Percentiles rank a stretch among this genome's conserved stretches.
Evolutionary conservation across 2,797 vertebrate species (phyloP).

Genomic region (Mionectes olivaceus): DNA sequence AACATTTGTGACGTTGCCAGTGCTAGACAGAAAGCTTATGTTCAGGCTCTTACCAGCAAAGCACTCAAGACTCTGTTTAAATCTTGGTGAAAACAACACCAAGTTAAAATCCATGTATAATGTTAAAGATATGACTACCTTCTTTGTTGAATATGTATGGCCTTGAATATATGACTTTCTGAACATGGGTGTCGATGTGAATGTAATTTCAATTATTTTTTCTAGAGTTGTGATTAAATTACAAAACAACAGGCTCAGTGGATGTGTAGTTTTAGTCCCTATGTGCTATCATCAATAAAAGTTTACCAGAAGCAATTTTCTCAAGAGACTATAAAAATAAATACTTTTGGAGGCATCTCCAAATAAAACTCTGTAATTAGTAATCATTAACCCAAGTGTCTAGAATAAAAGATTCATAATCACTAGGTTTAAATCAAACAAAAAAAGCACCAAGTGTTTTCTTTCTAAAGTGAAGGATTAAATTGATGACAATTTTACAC

Average conservation of each 20-base stretch:
- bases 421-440: slow-evolving; percentile 9
- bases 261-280: neutral
- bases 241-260: neutral
- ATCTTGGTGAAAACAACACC: neutral
- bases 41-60: neutral
- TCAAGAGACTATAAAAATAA: slow-evolving; percentile 20
- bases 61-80: neutral
- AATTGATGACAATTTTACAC: neutral
- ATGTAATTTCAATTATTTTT: neutral
- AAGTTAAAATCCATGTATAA: neutral
- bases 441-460: neutral
- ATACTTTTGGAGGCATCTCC: slow-evolving; percentile 35
- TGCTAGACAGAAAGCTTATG: neutral
- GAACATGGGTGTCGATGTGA: neutral
- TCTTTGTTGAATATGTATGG: neutral
- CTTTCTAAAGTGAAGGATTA: slow-evolving; percentile 1
- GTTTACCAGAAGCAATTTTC: slow-evolving; percentile 40
- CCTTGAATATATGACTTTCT: neutral
- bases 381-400: slow-evolving; percentile 9
- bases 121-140: neutral
- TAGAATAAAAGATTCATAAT: slow-evolving; percentile 42
- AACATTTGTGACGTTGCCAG: neutral
- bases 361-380: slow-evolving; percentile 47
- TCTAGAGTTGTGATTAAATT: neutral
- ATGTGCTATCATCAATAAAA: neutral